Evolutionary conservation across 2,888 invertebrate genomes (phyloP).

Genomic region (Meandrusa payeni): DNA sequence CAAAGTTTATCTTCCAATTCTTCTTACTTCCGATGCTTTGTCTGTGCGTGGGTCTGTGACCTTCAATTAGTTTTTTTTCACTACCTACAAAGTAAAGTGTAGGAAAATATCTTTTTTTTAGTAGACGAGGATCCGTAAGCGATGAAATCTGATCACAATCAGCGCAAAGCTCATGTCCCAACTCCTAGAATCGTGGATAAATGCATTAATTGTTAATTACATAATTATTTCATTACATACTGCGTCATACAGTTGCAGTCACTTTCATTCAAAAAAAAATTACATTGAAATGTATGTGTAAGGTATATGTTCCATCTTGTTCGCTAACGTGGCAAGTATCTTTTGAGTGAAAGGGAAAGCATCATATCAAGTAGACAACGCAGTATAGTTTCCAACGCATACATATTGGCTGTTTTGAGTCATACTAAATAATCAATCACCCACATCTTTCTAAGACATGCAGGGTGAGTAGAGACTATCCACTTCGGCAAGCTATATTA

Average conservation of each 20-base stretch:
- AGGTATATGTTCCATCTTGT: conserved; percentile 3
- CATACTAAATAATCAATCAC: neutral
- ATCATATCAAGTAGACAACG: conserved; percentile 18
- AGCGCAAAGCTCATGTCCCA: conserved; percentile 33
- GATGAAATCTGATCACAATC: conserved; percentile 33
- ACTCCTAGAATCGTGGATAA: conserved; percentile 53
- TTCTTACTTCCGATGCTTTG: too few species aligned
- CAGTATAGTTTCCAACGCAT: conserved; percentile 46
- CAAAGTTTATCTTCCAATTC: too few species aligned
- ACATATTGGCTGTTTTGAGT: conserved; percentile 57
- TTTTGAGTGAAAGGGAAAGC: conserved; percentile 35
- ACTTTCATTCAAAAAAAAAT: conserved; percentile 19
- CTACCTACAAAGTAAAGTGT: conserved; percentile 22
- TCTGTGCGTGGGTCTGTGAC: too few species aligned
- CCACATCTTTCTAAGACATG: too few species aligned
- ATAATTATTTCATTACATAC: conserved; percentile 41
- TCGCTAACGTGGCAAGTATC: too few species aligned
- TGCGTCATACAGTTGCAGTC: conserved; percentile 32
- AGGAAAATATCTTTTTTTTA: conserved; percentile 35
- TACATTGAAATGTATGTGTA: too few species aligned
- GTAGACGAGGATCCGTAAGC: conserved; percentile 38
- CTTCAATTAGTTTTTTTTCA: neutral
- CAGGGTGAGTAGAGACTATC: too few species aligned
- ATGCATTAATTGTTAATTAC: conserved; percentile 61
- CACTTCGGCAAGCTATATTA: too few species aligned